Evolutionary conservation across 1,140 invertebrate species (phyloP).

Genomic region (Psilanteris sp.): DNA sequence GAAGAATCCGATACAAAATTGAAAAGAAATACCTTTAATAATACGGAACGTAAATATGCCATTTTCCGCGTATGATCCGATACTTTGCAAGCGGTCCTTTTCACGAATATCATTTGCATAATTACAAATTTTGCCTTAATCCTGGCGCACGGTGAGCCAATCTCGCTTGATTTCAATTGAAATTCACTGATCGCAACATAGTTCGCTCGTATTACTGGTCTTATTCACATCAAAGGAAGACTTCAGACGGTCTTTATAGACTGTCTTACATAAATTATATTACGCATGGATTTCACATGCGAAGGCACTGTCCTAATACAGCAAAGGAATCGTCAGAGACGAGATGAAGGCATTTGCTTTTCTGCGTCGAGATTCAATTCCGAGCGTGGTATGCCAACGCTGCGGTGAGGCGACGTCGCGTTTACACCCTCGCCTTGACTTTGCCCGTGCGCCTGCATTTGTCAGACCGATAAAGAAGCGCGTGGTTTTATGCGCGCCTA

Average conservation of each 20-base stretch:
- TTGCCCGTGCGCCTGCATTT: conserved; percentile 57
- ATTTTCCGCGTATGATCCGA: conserved; percentile 31
- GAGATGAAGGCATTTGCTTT: conserved; percentile 54
- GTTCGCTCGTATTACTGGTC: conserved; percentile 52
- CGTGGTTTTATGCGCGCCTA: conserved; percentile 55
- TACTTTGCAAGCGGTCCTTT: conserved; percentile 44
- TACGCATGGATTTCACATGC: conserved; percentile 63
- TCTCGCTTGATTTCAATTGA: conserved; percentile 56
- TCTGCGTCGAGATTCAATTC: conserved; percentile 58
- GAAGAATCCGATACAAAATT: too few relatives aligned
- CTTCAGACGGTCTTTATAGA: conserved; percentile 56
- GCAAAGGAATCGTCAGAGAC: conserved; percentile 60
- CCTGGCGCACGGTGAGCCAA: conserved; percentile 26
- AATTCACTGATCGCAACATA: conserved; percentile 60
- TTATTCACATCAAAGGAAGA: conserved; percentile 62
- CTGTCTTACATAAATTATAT: conserved; percentile 66
- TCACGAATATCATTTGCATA: conserved; percentile 56
- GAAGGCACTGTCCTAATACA: conserved; percentile 55
- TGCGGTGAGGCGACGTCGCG: conserved; percentile 33
- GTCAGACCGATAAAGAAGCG: conserved; percentile 56
- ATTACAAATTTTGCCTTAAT: conserved; percentile 61
- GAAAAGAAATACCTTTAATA: too few relatives aligned
- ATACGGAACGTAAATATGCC: conserved; percentile 35
- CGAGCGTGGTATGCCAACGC: conserved; percentile 28
- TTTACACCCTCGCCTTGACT: conserved; percentile 60